These are phyloP conservation scores for Watersipora subatra DNA, from an alignment of 1,140 invertebrate species.

Conservation along the genomic window DNA sequence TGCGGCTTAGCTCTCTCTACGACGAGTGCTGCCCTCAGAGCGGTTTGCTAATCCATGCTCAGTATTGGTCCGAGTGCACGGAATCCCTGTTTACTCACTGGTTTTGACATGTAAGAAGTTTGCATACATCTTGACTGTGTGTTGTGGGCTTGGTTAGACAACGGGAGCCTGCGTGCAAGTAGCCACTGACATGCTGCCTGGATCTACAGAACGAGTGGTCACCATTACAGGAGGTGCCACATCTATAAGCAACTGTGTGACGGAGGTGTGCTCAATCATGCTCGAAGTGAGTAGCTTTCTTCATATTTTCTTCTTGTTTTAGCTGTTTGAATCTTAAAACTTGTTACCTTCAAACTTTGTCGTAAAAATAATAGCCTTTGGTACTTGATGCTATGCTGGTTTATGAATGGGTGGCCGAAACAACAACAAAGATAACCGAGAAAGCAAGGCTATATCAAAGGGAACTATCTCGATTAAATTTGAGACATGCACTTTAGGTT, in stretches of 20 bases:
- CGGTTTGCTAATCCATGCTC: neutral
- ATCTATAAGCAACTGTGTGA: slow-evolving; percentile 96
- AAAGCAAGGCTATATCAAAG: too few species aligned
- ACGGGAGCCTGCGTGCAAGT: slow-evolving; percentile 62
- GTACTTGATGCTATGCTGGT: too few species aligned
- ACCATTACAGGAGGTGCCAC: slow-evolving; percentile 94
- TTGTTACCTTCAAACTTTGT: too few species aligned
- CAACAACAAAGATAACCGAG: too few species aligned
- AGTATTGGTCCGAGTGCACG: neutral
- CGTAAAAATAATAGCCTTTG: too few species aligned
- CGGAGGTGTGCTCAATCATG: slow-evolving; percentile 98
- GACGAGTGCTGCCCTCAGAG: neutral
- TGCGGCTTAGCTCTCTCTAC: neutral
- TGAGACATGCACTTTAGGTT: too few species aligned
- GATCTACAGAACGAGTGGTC: slow-evolving; percentile 96
- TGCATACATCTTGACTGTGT: neutral
- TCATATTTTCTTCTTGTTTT: too few species aligned
- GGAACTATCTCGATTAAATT: too few species aligned
- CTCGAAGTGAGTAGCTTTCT: slow-evolving; percentile 64
- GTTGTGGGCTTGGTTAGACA: slow-evolving; percentile 21
- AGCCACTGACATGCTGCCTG: slow-evolving; percentile 96
- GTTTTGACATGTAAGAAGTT: neutral
- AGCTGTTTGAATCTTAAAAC: too few species aligned
- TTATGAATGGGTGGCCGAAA: too few species aligned
- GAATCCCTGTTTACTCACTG: neutral